Percentiles rank a stretch among this genome's conserved stretches.
Evolutionary conservation across 1,140 invertebrate species (phyloP).

Genomic region (Vollenhovia emeryi): DNA sequence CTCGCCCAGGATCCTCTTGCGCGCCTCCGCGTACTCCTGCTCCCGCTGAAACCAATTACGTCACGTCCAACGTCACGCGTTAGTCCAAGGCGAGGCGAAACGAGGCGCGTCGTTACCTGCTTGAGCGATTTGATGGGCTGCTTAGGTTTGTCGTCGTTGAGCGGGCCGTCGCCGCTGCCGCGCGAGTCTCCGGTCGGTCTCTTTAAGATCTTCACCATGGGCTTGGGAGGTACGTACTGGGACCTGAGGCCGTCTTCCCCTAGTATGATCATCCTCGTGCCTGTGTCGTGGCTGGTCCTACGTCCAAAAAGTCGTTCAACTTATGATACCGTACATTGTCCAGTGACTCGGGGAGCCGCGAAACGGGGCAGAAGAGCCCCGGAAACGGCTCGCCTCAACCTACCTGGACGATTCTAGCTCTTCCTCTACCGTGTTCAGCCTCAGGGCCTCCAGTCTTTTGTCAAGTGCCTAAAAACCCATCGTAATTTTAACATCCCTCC

Average conservation of each 20-base stretch:
- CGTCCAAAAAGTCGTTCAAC: constrained; percentile 68
- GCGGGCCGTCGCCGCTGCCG: constrained; percentile 80
- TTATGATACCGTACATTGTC: not conserved
- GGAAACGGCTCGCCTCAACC: constrained; percentile 4
- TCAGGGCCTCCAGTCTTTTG: constrained; percentile 80
- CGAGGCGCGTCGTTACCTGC: constrained; percentile 84
- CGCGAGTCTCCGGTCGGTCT: constrained; percentile 87
- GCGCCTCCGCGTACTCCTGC: constrained; percentile 94
- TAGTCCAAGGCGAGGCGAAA: not conserved
- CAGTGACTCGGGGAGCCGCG: constrained; percentile 1
- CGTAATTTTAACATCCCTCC: constrained; percentile 4
- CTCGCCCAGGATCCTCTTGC: constrained; percentile 93
- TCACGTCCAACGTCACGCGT: not conserved
- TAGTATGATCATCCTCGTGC: constrained; percentile 82
- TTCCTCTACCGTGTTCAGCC: constrained; percentile 79
- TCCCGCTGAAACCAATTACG: constrained; percentile 86
- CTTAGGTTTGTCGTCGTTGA: constrained; percentile 89
- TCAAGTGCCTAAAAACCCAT: constrained; percentile 81
- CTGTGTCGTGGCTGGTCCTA: constrained; percentile 73
- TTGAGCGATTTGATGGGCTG: constrained; percentile 94
- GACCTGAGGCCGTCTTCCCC: constrained; percentile 83
- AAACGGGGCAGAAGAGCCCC: not conserved
- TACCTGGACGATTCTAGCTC: constrained; percentile 80
- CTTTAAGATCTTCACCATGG: constrained; percentile 93
- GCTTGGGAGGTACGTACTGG: constrained; percentile 89